Conservation (phyloP, 1,140 invertebrate species). For the Eriosoma lanigerum region DNA sequence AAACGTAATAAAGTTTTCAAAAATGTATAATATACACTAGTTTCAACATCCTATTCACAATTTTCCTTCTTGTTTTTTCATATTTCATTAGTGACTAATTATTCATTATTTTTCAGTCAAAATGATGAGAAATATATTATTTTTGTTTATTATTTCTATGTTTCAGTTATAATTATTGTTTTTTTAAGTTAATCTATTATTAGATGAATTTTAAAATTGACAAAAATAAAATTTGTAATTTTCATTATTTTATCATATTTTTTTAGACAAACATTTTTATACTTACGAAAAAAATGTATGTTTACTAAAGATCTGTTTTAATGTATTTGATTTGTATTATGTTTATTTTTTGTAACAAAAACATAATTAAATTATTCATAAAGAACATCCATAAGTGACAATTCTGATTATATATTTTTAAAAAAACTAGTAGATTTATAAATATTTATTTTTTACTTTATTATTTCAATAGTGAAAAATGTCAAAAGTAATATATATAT, state of each 20-base stretch:
- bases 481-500: too few species aligned
- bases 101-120: neutral
- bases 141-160: constrained; percentile 30
- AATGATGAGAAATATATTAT: neutral
- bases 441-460: too few species aligned
- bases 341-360: constrained; percentile 43
- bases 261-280: neutral
- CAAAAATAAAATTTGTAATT: neutral
- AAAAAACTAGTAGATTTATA: neutral
- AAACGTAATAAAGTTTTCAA: neutral
- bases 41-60: constrained; percentile 22
- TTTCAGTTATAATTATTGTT: constrained; percentile 22
- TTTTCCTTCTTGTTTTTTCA: neutral
- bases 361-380: constrained; percentile 29
- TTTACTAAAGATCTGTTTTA: too few species aligned
- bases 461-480: too few species aligned
- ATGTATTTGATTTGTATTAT: constrained; percentile 29
- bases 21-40: constrained; percentile 12
- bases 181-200: neutral
- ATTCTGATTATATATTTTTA: neutral
- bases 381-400: constrained; percentile 13
- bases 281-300: neutral
- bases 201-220: constrained; percentile 5
- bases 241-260: neutral
- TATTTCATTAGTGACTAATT: neutral